Base-by-base conservation (phyloP, 2,888 invertebrate genomes). In the Pogonocherus hispidulus region DNA sequence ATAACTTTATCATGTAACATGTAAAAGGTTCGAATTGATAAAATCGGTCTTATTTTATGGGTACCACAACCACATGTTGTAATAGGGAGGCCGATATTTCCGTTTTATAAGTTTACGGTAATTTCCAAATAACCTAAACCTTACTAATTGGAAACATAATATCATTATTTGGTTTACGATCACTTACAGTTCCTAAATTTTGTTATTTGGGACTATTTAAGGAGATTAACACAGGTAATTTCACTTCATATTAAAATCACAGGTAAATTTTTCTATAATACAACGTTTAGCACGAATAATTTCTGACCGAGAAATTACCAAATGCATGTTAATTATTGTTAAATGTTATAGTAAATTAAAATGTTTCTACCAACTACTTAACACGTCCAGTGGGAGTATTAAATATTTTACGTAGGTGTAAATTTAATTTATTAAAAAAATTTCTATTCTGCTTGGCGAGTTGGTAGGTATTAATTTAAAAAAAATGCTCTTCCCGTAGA, bases 281-380 rank as follows among this genome's bases (percentile, higher is more conserved):
- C n/a, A 6, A 6, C 19, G 4, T 47, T 47, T 22, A 19, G 19
- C 19, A 11, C 11, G 19, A 41, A 14, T 18, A n/a, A 14, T 44
- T 14, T 4, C 14, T 11, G 19, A 20, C 9, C 22, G 16, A 56
- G 41, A 37, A 70, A 74, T 74, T 74, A 74, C 55, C 72, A 62
- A 70, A 67, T 70, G 63, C 69, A 69, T 74, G 74, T 64, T 74
- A 74, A 74, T 66, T 59, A 67, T 37, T 54, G 65, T 65, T 55
- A 69, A 66, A 66, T 69, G 69, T 72, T 70, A 60, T 65, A 67
- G 69, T 71, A 69, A 72, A 74, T 72, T 72, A 66, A 74, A 72
- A 70, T 55, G 67, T 66, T 66, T 66, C 47, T 59, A 27, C 46
- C 27, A 11, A 41, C 51, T 23, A 62, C 51, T 62, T 62, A 62